Conservation (phyloP, 2,888 invertebrate genomes). For the Pecten maximus region DNA sequence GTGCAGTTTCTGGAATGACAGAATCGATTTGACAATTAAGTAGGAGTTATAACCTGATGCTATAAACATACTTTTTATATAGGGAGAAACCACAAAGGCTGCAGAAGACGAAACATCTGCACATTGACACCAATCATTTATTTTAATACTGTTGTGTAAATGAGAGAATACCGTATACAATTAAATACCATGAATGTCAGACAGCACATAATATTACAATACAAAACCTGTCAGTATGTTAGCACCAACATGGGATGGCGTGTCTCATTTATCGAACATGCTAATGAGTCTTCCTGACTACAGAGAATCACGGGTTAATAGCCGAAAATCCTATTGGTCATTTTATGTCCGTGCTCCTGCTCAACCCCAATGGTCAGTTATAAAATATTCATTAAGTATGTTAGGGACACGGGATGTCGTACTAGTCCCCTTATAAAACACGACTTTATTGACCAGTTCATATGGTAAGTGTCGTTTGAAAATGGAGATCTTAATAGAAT, state of each 20-base stretch:
- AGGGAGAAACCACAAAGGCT: background rate
- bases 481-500: background rate
- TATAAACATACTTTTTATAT: background rate
- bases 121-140: background rate
- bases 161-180: background rate
- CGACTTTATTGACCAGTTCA: conserved; percentile 3
- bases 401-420: background rate
- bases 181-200: background rate
- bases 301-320: background rate
- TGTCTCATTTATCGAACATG: background rate
- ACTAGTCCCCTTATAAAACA: background rate
- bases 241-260: background rate
- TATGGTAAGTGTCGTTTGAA: background rate
- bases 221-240: background rate
- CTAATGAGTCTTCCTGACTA: background rate
- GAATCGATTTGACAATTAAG: conserved; percentile 22
- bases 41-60: background rate
- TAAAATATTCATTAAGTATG: conserved; percentile 11
- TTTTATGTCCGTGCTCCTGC: conserved; percentile 6
- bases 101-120: background rate
- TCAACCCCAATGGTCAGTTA: background rate
- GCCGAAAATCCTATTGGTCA: background rate
- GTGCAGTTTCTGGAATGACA: conserved; percentile 50
- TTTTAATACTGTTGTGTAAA: background rate
- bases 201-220: background rate